Conservation (phyloP, 2,113 vertebrate species). For the Taxidea taxus region DNA sequence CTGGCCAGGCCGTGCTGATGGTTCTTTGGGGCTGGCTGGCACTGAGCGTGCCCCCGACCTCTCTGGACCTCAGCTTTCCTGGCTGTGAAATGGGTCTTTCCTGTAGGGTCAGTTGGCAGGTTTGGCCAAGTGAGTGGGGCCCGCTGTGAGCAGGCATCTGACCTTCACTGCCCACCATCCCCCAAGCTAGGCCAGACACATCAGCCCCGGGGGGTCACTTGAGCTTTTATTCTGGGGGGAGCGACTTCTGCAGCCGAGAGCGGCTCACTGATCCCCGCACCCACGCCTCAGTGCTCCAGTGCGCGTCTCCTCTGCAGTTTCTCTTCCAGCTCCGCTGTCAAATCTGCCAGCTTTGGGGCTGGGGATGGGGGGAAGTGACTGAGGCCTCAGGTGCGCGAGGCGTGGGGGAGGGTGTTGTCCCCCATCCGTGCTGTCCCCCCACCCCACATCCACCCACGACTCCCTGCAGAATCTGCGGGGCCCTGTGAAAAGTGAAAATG, state of each 20-base stretch:
- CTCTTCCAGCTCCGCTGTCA: constrained; percentile 82
- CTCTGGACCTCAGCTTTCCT: background rate
- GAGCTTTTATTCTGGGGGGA: constrained; percentile 37
- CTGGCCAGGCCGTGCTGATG: background rate
- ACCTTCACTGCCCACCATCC: accelerated
- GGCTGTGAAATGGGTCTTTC: background rate
- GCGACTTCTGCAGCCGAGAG: accelerated
- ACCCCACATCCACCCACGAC: background rate
- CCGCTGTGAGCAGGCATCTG: background rate
- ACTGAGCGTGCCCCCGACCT: background rate
- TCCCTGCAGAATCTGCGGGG: background rate
- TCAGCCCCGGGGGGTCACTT: background rate
- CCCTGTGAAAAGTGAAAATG: background rate
- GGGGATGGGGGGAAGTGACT: accelerated
- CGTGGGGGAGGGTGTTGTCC: no score
- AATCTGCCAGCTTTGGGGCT: background rate
- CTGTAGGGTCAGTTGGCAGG: background rate
- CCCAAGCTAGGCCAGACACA: background rate
- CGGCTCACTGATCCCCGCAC: accelerated
- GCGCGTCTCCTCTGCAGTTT: constrained; percentile 71
- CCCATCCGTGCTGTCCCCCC: background rate
- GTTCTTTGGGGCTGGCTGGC: background rate
- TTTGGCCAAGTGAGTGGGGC: background rate
- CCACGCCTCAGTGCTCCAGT: background rate
- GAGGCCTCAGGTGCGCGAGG: background rate